Evolutionary conservation across 2,113 vertebrate species (phyloP).

Genomic region (Anthoscopus minutus): DNA sequence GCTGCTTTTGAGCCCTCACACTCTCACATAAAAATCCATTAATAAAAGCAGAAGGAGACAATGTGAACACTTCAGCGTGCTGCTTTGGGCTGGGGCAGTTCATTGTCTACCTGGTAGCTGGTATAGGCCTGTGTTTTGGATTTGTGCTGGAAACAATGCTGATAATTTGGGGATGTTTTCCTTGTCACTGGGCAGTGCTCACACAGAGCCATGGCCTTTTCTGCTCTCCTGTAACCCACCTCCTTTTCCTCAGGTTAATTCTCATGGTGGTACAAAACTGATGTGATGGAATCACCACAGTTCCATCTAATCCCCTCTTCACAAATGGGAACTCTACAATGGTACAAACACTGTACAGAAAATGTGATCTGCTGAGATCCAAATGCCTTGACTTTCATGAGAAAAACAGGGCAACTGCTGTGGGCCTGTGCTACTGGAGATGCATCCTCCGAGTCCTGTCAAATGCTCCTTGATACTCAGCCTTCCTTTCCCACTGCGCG

Average conservation of each 20-base stretch:
- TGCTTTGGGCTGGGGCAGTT: not conserved
- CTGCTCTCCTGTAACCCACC: not conserved
- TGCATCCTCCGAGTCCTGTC: not conserved
- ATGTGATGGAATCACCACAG: not conserved
- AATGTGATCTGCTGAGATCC: not conserved
- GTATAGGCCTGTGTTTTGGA: not conserved
- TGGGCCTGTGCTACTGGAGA: not conserved
- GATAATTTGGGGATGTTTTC: not conserved
- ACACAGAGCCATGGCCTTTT: not conserved
- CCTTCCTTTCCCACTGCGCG: rapidly evolving
- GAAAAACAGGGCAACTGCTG: not conserved
- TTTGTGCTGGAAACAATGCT: not conserved
- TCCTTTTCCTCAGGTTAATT: not conserved
- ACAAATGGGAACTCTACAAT: rapidly evolving
- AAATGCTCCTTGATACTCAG: not conserved
- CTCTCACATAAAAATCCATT: not conserved
- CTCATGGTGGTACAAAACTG: not conserved
- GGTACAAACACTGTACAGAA: not conserved
- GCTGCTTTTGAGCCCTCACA: not conserved
- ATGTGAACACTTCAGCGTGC: not conserved
- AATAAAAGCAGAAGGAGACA: not conserved
- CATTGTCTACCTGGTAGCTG: not conserved
- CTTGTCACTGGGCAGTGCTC: not conserved
- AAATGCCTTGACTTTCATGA: not conserved
- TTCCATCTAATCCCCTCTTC: not conserved